Evolutionary conservation across 2,888 invertebrate species (phyloP).

Genomic region (Dicranocentrus wangi): DNA sequence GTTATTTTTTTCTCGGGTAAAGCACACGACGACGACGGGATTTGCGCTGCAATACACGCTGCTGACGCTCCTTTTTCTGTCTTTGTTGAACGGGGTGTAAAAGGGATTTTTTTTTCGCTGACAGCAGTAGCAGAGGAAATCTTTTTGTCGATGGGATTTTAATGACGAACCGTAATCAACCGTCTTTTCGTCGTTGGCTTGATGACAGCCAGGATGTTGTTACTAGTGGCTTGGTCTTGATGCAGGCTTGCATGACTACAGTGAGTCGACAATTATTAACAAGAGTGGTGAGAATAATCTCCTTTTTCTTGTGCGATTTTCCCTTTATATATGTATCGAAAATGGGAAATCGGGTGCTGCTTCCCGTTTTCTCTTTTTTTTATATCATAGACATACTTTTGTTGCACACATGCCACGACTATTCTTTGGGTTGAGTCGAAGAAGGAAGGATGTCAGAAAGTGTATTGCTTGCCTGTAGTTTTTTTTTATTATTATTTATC

Average conservation of each 20-base stretch:
- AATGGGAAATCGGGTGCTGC: conserved; percentile 34
- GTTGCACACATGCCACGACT: background rate
- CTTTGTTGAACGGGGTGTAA: no score
- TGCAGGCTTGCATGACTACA: conserved; percentile 2
- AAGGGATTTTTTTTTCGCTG: no score
- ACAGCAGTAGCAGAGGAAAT: no score
- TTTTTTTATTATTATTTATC: no score
- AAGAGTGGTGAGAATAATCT: background rate
- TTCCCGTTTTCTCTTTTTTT: conserved; percentile 49
- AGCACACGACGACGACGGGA: no score
- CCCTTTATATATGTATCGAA: conserved; percentile 3
- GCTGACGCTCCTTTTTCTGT: no score
- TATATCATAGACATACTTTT: background rate
- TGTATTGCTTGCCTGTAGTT: no score
- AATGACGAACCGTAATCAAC: background rate
- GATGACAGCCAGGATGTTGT: conserved; percentile 11
- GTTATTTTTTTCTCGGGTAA: no score
- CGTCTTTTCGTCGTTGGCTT: conserved; percentile 1
- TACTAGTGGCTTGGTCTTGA: background rate
- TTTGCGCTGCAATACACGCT: no score
- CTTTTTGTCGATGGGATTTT: no score
- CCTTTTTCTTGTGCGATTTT: background rate
- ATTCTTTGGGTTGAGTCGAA: no score
- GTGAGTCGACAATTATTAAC: background rate
- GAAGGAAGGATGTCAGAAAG: conserved; percentile 11